These are phyloP conservation scores for Ara ararauna DNA, from an alignment of 2,797 vertebrate genomes.

Conservation along the genomic window DNA sequence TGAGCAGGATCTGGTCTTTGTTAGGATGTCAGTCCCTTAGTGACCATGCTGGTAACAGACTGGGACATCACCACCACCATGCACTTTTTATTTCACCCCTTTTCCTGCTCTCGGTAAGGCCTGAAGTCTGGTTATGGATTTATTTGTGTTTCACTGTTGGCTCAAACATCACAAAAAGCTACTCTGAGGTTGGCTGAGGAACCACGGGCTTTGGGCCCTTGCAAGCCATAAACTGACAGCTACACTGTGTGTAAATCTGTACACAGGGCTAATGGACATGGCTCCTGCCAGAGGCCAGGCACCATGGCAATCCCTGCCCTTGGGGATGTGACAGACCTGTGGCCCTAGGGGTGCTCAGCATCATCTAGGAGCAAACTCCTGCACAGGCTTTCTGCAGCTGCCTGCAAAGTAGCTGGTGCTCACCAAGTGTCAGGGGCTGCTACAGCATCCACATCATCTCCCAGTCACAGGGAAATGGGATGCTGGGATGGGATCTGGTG, in stretches of 20 bases:
- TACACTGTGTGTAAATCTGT: background rate
- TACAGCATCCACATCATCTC: rapidly evolving
- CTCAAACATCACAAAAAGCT: background rate
- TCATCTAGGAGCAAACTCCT: background rate
- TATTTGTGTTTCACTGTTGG: background rate
- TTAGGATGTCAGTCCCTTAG: background rate
- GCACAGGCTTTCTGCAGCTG: background rate
- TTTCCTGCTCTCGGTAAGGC: background rate
- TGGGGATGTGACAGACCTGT: background rate
- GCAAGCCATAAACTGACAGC: background rate
- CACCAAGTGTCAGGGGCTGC: background rate
- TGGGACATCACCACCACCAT: background rate
- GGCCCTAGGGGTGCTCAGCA: background rate
- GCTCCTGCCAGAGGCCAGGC: background rate
- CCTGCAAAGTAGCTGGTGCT: background rate
- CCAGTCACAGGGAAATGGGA: background rate
- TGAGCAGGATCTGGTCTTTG: background rate
- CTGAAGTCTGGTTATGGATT: background rate
- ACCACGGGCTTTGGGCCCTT: rapidly evolving
- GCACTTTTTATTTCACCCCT: background rate
- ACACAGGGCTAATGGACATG: rapidly evolving
- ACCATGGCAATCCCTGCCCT: background rate
- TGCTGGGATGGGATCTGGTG: background rate
- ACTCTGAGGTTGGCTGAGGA: background rate
- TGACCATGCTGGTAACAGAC: background rate